Percentiles rank a stretch among this genome's conserved stretches.
Evolutionary conservation across 1,140 invertebrate species (phyloP).

Genomic region (Samia ricini): DNA sequence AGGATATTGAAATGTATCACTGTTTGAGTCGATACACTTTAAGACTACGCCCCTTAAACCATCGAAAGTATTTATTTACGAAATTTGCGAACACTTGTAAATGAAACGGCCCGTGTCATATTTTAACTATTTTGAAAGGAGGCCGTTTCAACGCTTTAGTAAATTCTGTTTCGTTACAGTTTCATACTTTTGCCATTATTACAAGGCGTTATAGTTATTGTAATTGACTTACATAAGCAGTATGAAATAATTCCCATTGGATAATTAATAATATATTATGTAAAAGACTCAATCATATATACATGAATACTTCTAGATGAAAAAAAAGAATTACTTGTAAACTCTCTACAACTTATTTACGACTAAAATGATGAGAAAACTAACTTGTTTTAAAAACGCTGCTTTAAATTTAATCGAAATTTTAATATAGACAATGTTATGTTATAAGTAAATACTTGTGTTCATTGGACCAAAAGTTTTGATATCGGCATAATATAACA

Average conservation of each 20-base stretch:
- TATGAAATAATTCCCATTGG: not conserved
- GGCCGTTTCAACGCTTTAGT: conserved; percentile 9
- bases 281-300: not conserved
- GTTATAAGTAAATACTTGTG: too few species aligned
- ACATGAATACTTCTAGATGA: not conserved
- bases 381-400: too few species aligned
- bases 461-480: too few species aligned
- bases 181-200: conserved; percentile 2
- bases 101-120: conserved; percentile 12
- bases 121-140: conserved; percentile 10
- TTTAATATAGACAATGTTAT: too few species aligned
- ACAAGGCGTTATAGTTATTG: not conserved
- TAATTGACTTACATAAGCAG: conserved; percentile 10
- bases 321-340: not conserved
- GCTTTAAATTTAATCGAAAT: too few species aligned
- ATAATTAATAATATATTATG: not conserved
- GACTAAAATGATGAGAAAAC: too few species aligned
- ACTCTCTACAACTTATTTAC: too few species aligned
- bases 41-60: not conserved
- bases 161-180: conserved; percentile 12
- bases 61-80: conserved; percentile 25
- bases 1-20: conserved; percentile 7
- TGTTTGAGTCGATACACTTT: not conserved
- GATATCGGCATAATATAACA: too few species aligned
- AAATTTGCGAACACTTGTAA: conserved; percentile 19